Base-by-base conservation (phyloP, 2,797 vertebrate genomes). In the Lepus oiostolus region DNA sequence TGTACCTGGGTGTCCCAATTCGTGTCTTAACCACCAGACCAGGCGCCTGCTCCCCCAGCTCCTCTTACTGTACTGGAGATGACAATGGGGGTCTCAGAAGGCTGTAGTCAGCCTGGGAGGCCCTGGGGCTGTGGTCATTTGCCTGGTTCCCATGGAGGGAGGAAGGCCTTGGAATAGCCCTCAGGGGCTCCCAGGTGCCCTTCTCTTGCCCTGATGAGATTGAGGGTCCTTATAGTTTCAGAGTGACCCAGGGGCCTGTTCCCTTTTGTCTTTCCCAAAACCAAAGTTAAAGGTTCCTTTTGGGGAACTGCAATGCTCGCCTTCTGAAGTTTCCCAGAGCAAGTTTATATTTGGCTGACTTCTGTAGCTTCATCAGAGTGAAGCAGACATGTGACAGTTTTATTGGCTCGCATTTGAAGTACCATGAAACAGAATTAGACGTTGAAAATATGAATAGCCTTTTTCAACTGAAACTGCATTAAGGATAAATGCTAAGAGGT, bases 271-370 rank as follows among this genome's bases (percentile, higher is more conserved):
- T 90, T 75, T 68, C 42, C 68, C 32, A 12, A 68, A 85, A 52
- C 67, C 86, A 62, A 67, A 72, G 58, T 35, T 52, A 75, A 63
- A 77, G 32, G 35, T 88, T 94, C 8, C 30, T 85, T 88, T 94
- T 52, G 0, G 26, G n/a, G 47, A 30, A 79, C 52, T 85, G 5
- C 58, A 38, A 11, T 50, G 38, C 63, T 71, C 80, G 83, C 60
- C 38, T 72, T 21, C 35, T 38, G 3, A 96, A 93, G 62, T 50
- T 62, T 85, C 14, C 19, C 28, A 8, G 38, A 42, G 47, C 8
- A 62, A 42, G 67, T 79, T 60, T 85, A 42, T 86, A 65, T 62
- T 77, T 79, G 28, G 47, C 30, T 12, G 28, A 70, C 24, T 85
- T 88, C 22, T 68, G 2, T 88, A 10, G 79, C n/a, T 47, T 77